Evolutionary conservation across 2,888 invertebrate genomes (phyloP).

Genomic region (Prenolepis imparis): DNA sequence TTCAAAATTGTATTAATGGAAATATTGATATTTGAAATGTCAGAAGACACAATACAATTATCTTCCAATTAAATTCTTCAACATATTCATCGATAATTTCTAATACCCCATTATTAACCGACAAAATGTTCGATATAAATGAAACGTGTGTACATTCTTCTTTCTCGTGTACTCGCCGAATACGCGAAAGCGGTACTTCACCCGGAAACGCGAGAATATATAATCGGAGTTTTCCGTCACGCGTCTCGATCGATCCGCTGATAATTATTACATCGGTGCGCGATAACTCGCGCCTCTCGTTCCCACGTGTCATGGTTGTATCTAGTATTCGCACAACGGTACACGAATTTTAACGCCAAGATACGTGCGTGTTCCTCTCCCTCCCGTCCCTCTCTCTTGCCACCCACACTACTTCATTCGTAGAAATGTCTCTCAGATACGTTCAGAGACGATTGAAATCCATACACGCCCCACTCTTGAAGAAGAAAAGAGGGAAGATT

Average conservation of each 20-base stretch:
- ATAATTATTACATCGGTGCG: conserved; percentile 55
- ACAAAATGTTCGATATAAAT: neutral
- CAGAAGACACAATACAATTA: neutral
- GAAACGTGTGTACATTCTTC: neutral
- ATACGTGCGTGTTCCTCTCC: conserved; percentile 33
- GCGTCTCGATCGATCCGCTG: conserved; percentile 54
- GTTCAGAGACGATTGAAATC: conserved; percentile 35
- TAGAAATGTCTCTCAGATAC: conserved; percentile 29
- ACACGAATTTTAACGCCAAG: conserved; percentile 69
- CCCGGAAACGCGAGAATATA: conserved; percentile 48
- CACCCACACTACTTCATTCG: conserved; percentile 63
- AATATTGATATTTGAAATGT: neutral
- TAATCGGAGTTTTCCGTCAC: conserved; percentile 52
- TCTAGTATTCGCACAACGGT: conserved; percentile 66
- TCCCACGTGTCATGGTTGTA: conserved; percentile 59
- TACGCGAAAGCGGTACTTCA: conserved; percentile 37
- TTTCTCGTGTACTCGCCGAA: conserved; percentile 16
- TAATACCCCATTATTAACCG: neutral
- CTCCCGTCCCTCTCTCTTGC: conserved; percentile 6
- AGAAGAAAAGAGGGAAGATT: conserved; percentile 38
- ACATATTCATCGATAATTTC: neutral
- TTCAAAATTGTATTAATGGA: neutral
- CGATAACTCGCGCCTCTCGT: conserved; percentile 49
- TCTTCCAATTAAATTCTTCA: neutral
- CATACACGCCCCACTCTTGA: neutral